Evolutionary conservation across 2,888 invertebrate species (phyloP), one percentile per base, ranked within the genome.

Genomic region (Torymus tubicola): DNA sequence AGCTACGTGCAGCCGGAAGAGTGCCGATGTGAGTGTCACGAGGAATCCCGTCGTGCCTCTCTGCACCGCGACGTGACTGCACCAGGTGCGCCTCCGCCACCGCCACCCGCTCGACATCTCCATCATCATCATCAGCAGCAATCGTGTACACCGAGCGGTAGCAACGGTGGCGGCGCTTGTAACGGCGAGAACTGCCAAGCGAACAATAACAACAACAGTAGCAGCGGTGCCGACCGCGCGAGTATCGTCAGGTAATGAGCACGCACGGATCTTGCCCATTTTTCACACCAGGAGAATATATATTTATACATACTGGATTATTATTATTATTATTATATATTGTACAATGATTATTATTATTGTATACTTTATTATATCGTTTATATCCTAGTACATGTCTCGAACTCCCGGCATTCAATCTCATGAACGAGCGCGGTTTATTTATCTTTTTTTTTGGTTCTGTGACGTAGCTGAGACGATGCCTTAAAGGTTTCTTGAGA

Each of bases 1-100:
- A 95, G 94, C 91, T 96, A 96, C 91, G 96, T 96, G 75, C 96
- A 96, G 90, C 96, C 96, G 5, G 96, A 96, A 89, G 96, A 96
- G 87, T 96, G 96, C 88, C 95, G 95, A 88, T 96, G 96, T 91
- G 96, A 96, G 91, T 96, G 96, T 88, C 96, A 96, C 91, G 95
- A 95, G 87, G 92, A 90, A 61, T 89, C 89, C 4, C 86, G 90
- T 52, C 87, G 89, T 69, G 88, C 88, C 57, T 86, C 88, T 12
- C 57, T 86, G 53, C 85, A 72, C 84, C 24, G 83, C n/a, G 64
- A 50, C 52, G 42, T 42, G 57, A 10, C 8, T 5, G n/a, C 0
- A 50, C 63, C 14, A 14, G 42, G 10, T 50, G 60, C 88, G 88
- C 57, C 24, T 57, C 12, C 31, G 67, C 42, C 58, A 64, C 60